Evolutionary conservation across 2,888 invertebrate species (phyloP).

Genomic region (Folsomia candida): DNA sequence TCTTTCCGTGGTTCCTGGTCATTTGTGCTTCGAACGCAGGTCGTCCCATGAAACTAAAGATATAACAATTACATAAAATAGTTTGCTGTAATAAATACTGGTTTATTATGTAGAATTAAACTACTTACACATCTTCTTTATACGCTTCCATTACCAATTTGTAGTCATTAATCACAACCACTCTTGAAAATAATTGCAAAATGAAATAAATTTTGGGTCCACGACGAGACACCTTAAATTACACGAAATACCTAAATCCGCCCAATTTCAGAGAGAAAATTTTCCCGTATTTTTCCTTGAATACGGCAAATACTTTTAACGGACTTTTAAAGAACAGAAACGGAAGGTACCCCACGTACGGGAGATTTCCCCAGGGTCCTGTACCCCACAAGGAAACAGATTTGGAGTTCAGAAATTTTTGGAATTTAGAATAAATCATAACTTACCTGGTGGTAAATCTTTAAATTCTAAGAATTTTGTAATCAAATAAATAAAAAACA

Average conservation of each 20-base stretch:
- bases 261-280: conserved; percentile 46
- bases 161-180: conserved; percentile 49
- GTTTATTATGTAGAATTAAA: conserved; percentile 23
- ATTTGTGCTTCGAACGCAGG: conserved; percentile 48
- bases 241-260: conserved; percentile 33
- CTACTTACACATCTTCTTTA: conserved; percentile 44
- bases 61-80: background rate
- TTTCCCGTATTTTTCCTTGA: conserved; percentile 47
- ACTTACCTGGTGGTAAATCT: conserved; percentile 28
- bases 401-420: background rate
- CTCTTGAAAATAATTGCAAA: conserved; percentile 27
- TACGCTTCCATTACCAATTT: conserved; percentile 45
- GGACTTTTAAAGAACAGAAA: conserved; percentile 45
- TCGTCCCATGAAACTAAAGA: conserved; percentile 35
- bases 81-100: background rate
- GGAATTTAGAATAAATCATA: background rate
- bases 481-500: background rate
- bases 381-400: background rate
- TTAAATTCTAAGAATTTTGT: conserved; percentile 26
- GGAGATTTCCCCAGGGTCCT: conserved; percentile 42
- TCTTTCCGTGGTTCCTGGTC: conserved; percentile 47
- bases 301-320: conserved; percentile 41
- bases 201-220: background rate
- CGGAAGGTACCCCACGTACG: conserved; percentile 46
- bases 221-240: background rate